These are phyloP conservation scores for Hephaestus fuliginosus DNA, from an alignment of 2,797 vertebrate genomes.

Conservation along the genomic window DNA sequence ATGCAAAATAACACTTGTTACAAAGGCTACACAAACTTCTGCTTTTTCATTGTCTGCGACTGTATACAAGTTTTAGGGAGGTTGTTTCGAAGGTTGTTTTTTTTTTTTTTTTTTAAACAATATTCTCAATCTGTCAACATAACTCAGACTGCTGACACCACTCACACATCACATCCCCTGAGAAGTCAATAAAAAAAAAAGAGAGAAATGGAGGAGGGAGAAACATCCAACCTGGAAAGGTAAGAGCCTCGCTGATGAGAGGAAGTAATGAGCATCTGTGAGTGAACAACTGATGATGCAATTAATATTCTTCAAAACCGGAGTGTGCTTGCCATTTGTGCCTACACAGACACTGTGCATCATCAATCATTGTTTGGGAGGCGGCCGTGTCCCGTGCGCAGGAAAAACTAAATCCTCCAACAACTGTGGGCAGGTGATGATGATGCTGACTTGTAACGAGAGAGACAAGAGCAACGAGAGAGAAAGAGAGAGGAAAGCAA, in stretches of 20 bases:
- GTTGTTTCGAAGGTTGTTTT: too few relatives aligned
- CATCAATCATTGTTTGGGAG: constrained; percentile 57
- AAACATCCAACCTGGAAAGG: constrained; percentile 7
- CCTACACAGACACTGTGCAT: constrained; percentile 41
- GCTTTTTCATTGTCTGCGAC: not conserved
- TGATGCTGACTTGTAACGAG: constrained; percentile 18
- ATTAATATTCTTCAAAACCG: constrained; percentile 61
- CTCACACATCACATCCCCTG: constrained; percentile 32
- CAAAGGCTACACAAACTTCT: not conserved
- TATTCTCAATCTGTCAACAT: constrained; percentile 1
- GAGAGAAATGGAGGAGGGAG: not conserved
- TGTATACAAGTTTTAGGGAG: not conserved
- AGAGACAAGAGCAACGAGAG: constrained; percentile 7
- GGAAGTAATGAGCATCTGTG: constrained; percentile 45
- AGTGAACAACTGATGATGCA: constrained; percentile 41
- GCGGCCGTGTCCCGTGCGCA: not conserved
- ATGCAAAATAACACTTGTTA: constrained; percentile 1
- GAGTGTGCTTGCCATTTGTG: constrained; percentile 31
- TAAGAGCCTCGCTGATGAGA: constrained; percentile 16
- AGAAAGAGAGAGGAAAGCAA: constrained; percentile 6
- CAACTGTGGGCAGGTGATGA: constrained; percentile 35
- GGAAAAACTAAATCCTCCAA: constrained; percentile 10
- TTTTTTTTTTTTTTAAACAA: not conserved
- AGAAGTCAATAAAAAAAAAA: constrained; percentile 20
- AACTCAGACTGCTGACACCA: constrained; percentile 6